Conservation (phyloP, 2,797 vertebrate species). For the Alca torda region DNA sequence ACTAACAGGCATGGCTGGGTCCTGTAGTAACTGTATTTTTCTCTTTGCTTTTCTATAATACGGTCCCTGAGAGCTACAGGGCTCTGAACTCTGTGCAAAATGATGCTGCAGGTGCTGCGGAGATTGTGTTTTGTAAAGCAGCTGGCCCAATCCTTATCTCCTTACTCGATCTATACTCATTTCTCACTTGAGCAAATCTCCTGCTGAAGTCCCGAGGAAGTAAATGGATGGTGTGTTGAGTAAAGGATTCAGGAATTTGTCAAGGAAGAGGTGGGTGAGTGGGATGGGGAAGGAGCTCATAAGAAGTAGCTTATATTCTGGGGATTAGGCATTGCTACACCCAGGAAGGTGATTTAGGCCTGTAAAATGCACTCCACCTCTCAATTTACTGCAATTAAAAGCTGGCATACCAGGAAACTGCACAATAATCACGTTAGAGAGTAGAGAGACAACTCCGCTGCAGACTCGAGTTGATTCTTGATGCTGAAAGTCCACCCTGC, state of each 20-base stretch:
- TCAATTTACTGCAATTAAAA: background rate
- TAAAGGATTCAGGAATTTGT: background rate
- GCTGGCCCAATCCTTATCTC: background rate
- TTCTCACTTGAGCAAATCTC: background rate
- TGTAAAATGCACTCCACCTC: background rate
- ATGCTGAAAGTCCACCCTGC: background rate
- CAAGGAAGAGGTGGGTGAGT: background rate
- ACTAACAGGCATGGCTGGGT: background rate
- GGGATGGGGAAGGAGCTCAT: background rate
- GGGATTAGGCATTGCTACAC: slow-evolving; percentile 21
- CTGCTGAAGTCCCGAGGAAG: background rate
- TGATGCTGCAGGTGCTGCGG: background rate
- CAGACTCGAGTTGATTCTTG: background rate
- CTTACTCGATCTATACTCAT: background rate
- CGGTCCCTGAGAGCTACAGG: background rate
- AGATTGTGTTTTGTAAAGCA: background rate
- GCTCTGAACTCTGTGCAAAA: background rate
- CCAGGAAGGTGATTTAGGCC: background rate
- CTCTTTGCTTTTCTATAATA: background rate
- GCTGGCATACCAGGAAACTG: background rate
- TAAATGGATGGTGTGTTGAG: background rate
- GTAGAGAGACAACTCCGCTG: background rate
- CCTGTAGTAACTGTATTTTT: background rate
- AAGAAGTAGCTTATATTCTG: background rate
- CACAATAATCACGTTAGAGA: background rate